Evolutionary conservation across 2,113 vertebrate genomes (phyloP), one percentile per base, ranked within the genome.

Genomic region (Eurypyga helias): DNA sequence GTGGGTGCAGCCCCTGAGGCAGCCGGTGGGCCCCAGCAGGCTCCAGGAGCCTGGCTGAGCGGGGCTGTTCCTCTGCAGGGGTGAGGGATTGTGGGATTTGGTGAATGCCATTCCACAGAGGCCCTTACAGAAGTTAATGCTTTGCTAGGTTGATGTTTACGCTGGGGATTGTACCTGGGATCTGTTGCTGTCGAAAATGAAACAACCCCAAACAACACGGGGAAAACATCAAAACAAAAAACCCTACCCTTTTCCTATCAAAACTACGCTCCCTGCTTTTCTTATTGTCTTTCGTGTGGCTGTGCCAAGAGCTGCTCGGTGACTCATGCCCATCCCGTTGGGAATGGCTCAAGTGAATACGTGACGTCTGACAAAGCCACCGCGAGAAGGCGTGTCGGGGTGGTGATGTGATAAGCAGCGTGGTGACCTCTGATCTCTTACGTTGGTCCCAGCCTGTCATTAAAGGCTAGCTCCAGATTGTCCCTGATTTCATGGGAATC

Each of bases 311-410:
- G 48, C 48, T 79, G 15, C 43, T 91, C 38, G 3, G 2, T 72
- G 75, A 69, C 13, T 90, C 31, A 29, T 33, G 36, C 51, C 64
- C 8, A 3, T 64, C 60, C 33, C 2, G 0, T 17, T 82, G 70
- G 62, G 29, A 90, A 54, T 2, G 7, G 43, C 6, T 1, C 25
- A 34, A 70, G 26, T 20, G 31, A 88, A 14, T 48, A 21, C 0
- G 1, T 41, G 51, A n/a, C 1, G 0, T 36, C 58, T 85, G 80
- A 57, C 71, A 61, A 71, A 89, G 67, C 46, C 41, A 71, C 64
- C 0, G 0, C 51, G 79, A 33, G 64, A 60, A 70, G 45, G n/a
- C 51, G 13, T 2, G 0, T 72, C 24, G 2, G 4, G 60, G 87
- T 3, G 2, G 19, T 14, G 67, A 0, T 61, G 67, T 61, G 60